Percentiles rank a stretch among this genome's conserved stretches.
Conservation (phyloP, 2,797 vertebrate species). For the Pachyuromys duprasi region DNA sequence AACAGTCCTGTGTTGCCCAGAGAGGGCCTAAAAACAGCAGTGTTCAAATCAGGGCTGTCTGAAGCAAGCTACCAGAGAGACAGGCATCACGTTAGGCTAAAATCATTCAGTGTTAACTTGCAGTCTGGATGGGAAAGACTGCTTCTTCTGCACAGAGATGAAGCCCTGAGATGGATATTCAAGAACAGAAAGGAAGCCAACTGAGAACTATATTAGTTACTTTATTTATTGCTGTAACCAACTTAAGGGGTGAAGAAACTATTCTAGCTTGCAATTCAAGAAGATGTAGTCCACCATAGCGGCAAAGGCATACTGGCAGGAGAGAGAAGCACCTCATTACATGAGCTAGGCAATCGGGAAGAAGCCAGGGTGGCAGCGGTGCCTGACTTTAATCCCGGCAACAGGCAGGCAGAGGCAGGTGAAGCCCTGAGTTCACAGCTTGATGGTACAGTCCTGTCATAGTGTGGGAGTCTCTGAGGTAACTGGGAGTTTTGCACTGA, state of each 20-base stretch:
- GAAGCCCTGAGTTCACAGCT: slow-evolving; percentile 51
- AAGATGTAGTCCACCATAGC: not conserved
- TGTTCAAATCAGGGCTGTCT: not conserved
- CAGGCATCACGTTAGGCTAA: not conserved
- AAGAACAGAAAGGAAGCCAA: not conserved
- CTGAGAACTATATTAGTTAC: not conserved
- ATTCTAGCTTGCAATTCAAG: not conserved
- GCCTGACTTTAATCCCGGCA: not conserved
- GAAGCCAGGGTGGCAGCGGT: not conserved
- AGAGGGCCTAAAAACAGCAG: not conserved
- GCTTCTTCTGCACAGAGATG: not conserved
- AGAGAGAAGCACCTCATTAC: not conserved
- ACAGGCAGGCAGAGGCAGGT: not conserved
- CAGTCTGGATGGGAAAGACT: not conserved
- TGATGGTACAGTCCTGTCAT: slow-evolving; percentile 69
- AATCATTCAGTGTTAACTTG: not conserved
- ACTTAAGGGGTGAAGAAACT: not conserved
- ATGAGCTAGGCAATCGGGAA: not conserved
- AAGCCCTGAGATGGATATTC: not conserved
- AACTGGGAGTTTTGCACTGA: slow-evolving; percentile 57
- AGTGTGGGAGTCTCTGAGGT: not conserved
- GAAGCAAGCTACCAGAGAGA: not conserved
- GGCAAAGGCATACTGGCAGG: not conserved
- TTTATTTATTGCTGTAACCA: not conserved
- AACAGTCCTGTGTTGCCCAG: not conserved